Evolutionary conservation across 2,797 vertebrate species (phyloP).

Genomic region (Anguilla megastoma): DNA sequence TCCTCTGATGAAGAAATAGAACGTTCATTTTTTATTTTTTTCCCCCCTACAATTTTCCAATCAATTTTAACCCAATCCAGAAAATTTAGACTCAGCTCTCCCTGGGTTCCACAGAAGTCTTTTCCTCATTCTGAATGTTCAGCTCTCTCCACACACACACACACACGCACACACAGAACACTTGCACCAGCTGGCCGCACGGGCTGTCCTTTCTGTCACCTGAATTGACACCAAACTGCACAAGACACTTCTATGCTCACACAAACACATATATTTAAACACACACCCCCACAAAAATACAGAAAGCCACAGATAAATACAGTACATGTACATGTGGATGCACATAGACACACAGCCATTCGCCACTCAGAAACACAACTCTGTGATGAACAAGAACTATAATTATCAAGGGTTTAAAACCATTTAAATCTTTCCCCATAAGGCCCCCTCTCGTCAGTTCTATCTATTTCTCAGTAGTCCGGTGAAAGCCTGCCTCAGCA

Average conservation of each 20-base stretch:
- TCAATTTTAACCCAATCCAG: conserved; percentile 24
- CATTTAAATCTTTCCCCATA: background rate
- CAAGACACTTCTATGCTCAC: background rate
- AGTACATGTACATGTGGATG: background rate
- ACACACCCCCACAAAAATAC: background rate
- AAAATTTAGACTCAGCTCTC: background rate
- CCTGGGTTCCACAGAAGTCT: background rate
- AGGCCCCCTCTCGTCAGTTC: background rate
- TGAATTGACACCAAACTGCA: background rate
- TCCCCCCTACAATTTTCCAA: conserved; percentile 29
- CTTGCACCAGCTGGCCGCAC: no score
- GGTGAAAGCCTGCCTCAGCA: background rate
- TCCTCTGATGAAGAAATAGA: conserved; percentile 30
- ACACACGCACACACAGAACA: background rate
- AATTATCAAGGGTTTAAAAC: no score
- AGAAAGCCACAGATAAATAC: background rate
- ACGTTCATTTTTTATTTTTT: conserved; percentile 44
- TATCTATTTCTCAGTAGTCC: background rate
- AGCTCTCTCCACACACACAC: background rate
- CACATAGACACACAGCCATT: background rate
- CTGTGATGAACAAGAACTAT: no score
- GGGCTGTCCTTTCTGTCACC: no score
- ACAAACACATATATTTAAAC: background rate
- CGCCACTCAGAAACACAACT: background rate
- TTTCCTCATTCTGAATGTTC: background rate